Evolutionary conservation across 2,888 invertebrate species (phyloP).

Genomic region (Chirona hameri): DNA sequence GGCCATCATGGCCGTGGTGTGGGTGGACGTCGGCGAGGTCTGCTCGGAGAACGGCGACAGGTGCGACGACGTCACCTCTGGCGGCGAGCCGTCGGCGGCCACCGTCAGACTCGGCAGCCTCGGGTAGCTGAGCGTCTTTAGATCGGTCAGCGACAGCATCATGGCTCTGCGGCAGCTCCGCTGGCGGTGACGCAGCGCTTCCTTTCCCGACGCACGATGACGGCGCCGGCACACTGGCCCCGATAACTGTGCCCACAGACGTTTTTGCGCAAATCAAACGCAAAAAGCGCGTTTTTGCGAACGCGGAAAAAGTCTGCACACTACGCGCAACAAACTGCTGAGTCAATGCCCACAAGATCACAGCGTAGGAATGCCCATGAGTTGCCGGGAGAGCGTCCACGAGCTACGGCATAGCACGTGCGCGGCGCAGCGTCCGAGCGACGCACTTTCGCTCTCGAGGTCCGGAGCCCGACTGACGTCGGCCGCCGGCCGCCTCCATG

Average conservation of each 20-base stretch:
- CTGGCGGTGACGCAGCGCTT: neutral
- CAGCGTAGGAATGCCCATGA: neutral
- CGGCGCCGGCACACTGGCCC: neutral
- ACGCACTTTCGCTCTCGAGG: constrained; percentile 26
- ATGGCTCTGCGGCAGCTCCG: neutral
- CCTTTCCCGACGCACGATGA: neutral
- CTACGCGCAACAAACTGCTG: neutral
- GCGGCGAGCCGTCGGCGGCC: neutral
- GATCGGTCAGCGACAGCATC: neutral
- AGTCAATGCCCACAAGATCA: neutral
- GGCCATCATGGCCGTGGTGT: neutral
- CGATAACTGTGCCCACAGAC: neutral
- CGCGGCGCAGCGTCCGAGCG: neutral
- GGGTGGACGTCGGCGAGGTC: neutral
- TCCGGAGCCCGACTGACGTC: neutral
- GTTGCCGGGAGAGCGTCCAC: neutral
- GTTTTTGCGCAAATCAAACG: constrained; percentile 10
- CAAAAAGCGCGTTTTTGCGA: neutral
- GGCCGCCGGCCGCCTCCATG: constrained; percentile 5
- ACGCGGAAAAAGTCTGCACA: neutral
- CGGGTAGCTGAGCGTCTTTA: neutral
- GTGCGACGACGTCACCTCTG: constrained; percentile 13
- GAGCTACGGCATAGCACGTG: neutral
- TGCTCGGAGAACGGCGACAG: constrained; percentile 1
- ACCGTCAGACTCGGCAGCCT: neutral